These are phyloP conservation scores for Trogon melanurus DNA, from an alignment of 2,113 vertebrate species.

Conservation along the genomic window DNA sequence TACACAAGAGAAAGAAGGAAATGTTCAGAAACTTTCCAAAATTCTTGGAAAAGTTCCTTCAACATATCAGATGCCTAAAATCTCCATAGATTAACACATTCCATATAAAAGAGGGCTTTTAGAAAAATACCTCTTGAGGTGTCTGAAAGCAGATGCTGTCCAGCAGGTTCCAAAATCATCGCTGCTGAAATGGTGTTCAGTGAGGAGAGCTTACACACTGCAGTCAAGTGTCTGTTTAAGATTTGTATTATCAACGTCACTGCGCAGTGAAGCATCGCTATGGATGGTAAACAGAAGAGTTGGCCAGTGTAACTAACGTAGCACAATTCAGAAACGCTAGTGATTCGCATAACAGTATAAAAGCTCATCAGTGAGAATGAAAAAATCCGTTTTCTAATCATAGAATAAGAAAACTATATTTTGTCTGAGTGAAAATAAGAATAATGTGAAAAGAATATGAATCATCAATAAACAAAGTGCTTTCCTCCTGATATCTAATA, in stretches of 20 bases:
- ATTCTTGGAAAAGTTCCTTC: not conserved
- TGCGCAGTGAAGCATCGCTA: not conserved
- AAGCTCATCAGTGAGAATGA: not conserved
- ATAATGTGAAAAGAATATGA: not conserved
- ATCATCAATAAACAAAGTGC: not conserved
- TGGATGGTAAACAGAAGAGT: not conserved
- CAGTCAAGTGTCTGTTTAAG: not conserved
- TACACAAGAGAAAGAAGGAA: not conserved
- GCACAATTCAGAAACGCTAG: not conserved
- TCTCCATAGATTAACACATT: not conserved
- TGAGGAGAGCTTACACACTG: not conserved
- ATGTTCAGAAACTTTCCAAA: not conserved
- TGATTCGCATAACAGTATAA: not conserved
- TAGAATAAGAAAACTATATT: not conserved
- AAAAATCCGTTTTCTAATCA: not conserved
- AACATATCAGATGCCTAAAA: not conserved
- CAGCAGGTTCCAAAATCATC: not conserved
- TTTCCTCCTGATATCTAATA: not conserved
- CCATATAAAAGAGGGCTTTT: not conserved
- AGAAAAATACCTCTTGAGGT: not conserved
- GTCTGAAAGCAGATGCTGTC: not conserved
- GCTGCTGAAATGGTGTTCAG: not conserved
- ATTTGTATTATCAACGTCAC: not conserved
- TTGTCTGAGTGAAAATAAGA: not conserved
- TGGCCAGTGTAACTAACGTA: not conserved